Conservation (phyloP, 2,888 invertebrate genomes). For the Spisula solida region DNA sequence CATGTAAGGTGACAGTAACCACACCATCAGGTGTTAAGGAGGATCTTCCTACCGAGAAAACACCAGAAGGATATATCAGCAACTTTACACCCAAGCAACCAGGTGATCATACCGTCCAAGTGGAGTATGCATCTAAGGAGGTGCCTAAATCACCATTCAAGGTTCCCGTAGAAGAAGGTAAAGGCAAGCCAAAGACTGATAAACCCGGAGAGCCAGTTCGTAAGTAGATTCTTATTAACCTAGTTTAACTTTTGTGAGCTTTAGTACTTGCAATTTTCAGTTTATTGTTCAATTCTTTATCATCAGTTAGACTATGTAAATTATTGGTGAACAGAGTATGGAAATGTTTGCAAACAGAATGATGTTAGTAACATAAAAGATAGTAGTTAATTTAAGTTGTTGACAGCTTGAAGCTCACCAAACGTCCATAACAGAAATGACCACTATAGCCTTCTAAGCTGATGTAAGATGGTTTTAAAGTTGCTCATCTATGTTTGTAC, state of each 20-base stretch:
- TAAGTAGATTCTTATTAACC: slow-evolving; percentile 32
- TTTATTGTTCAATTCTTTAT: neutral
- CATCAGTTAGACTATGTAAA: neutral
- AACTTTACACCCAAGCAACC: slow-evolving; percentile 80
- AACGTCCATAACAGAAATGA: too few relatives aligned
- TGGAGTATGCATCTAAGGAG: slow-evolving; percentile 85
- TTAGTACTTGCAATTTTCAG: neutral
- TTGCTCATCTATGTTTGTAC: too few relatives aligned
- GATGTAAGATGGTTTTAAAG: too few relatives aligned
- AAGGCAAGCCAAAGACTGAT: slow-evolving; percentile 39
- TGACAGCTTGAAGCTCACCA: too few relatives aligned
- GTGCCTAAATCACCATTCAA: slow-evolving; percentile 86
- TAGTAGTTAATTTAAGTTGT: too few relatives aligned
- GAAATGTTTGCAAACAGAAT: neutral
- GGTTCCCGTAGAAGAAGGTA: slow-evolving; percentile 67
- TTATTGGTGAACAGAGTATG: neutral
- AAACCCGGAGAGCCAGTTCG: slow-evolving; percentile 52
- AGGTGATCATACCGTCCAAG: slow-evolving; percentile 87
- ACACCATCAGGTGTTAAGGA: slow-evolving; percentile 88
- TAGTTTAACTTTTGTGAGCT: neutral
- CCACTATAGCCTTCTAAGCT: too few relatives aligned
- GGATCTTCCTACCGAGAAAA: slow-evolving; percentile 93
- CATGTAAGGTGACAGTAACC: slow-evolving; percentile 77
- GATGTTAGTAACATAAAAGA: neutral
- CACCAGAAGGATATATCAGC: slow-evolving; percentile 90